These are phyloP conservation scores for Penaeus chinensis DNA, from an alignment of 1,140 invertebrate species.

Conservation along the genomic window DNA sequence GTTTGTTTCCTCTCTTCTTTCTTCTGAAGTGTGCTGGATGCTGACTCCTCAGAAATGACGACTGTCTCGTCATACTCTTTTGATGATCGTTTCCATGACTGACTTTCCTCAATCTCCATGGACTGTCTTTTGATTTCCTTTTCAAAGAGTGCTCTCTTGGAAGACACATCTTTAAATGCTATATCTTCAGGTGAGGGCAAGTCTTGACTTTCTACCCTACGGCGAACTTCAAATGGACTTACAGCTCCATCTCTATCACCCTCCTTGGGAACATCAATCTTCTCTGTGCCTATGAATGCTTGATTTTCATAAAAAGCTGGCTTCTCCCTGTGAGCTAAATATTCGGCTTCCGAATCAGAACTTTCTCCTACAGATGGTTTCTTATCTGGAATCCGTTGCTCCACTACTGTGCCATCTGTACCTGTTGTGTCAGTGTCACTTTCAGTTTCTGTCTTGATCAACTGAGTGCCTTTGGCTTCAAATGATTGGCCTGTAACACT, in stretches of 20 bases:
- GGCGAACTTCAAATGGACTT: conserved; percentile 66
- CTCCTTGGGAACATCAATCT: conserved; percentile 65
- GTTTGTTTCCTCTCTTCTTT: conserved; percentile 39
- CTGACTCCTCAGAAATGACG: conserved; percentile 43
- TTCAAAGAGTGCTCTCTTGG: conserved; percentile 63
- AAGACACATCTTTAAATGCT: conserved; percentile 61
- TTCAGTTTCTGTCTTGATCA: conserved; percentile 62
- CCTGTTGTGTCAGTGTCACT: conserved; percentile 63
- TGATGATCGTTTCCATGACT: conserved; percentile 56
- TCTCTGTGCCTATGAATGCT: conserved; percentile 70
- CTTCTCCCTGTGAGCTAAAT: conserved; percentile 64
- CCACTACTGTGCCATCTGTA: conserved; percentile 51
- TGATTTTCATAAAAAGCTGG: conserved; percentile 70
- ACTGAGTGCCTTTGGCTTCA: conserved; percentile 53
- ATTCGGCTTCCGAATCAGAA: conserved; percentile 67
- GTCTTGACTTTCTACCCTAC: conserved; percentile 40
- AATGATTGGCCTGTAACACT: conserved; percentile 60
- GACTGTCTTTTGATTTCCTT: conserved; percentile 64
- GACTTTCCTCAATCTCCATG: conserved; percentile 58
- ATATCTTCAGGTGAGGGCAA: conserved; percentile 63
- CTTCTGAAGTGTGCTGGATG: conserved; percentile 37
- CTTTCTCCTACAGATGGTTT: conserved; percentile 55
- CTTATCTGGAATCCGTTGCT: conserved; percentile 32
- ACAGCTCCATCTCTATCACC: conserved; percentile 39
- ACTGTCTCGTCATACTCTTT: conserved; percentile 56